Conservation (phyloP, 2,113 vertebrate species). For the Gasterosteus nipponicus region DNA sequence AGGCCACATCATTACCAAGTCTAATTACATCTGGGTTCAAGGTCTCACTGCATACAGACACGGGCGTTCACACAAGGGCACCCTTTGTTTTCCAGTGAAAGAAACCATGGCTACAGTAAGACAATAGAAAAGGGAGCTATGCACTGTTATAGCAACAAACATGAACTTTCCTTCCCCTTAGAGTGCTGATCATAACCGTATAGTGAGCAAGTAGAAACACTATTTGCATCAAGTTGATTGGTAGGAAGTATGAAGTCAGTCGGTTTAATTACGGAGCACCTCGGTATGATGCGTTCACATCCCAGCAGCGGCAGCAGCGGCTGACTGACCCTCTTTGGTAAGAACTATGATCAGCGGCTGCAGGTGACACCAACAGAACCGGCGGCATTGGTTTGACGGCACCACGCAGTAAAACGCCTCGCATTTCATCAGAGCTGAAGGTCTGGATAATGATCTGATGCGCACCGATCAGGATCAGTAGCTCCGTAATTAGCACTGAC, state of each 20-base stretch:
- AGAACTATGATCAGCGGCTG: conserved; percentile 56
- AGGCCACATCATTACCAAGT: conserved; percentile 82
- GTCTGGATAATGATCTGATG: conserved; percentile 62
- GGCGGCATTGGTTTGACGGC: conserved; percentile 35
- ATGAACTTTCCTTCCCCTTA: not conserved
- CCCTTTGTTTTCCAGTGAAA: conserved; percentile 23
- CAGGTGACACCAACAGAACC: conserved; percentile 49
- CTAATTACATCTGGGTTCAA: conserved; percentile 83
- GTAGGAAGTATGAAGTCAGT: conserved; percentile 20
- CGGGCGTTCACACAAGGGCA: conserved; percentile 41
- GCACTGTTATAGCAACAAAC: not conserved
- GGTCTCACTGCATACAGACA: conserved; percentile 67
- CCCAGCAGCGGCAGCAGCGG: conserved; percentile 19
- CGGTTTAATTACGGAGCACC: conserved; percentile 21
- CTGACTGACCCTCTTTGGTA: conserved; percentile 18
- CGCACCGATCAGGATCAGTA: conserved; percentile 41
- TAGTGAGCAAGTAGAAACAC: not conserved
- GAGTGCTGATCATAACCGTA: not conserved
- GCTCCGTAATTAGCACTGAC: conserved; percentile 56
- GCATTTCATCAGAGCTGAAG: conserved; percentile 56
- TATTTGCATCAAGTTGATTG: conserved; percentile 10
- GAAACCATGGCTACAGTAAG: conserved; percentile 70
- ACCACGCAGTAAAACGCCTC: conserved; percentile 36
- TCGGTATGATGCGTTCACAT: conserved; percentile 39
- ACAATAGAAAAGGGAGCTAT: conserved; percentile 14